Conservation (phyloP, 1,140 invertebrate species). For the Megalonaias nervosa region DNA sequence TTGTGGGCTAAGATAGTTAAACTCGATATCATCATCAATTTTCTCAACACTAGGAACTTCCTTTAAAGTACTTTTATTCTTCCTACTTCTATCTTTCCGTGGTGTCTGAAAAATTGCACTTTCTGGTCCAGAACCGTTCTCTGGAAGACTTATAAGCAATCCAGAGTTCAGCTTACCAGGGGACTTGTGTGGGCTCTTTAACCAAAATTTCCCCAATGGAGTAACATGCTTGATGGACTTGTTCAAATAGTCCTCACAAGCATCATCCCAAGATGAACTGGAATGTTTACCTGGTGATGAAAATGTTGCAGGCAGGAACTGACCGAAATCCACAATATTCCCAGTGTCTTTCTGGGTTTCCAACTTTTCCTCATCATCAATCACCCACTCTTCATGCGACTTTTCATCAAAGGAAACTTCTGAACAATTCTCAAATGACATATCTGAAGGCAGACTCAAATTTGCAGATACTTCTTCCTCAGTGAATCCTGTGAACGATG, state of each 20-base stretch:
- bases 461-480: conserved; percentile 22
- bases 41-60: conserved; percentile 7
- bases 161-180: conserved; percentile 7
- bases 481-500: conserved; percentile 40
- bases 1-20: conserved; percentile 33
- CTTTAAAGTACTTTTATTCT: not conserved
- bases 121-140: conserved; percentile 8
- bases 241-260: conserved; percentile 40
- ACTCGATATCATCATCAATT: conserved; percentile 30
- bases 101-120: conserved; percentile 1
- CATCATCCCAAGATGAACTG: conserved; percentile 47
- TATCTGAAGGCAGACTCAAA: conserved; percentile 28
- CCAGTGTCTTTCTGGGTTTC: not conserved
- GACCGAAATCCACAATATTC: conserved; percentile 8
- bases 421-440: conserved; percentile 39
- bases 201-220: not conserved
- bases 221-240: conserved; percentile 11
- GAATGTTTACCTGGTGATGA: conserved; percentile 43
- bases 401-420: conserved; percentile 38
- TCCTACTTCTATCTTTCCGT: conserved; percentile 2
- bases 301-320: conserved; percentile 26
- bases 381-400: conserved; percentile 38
- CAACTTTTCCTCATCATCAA: conserved; percentile 24
- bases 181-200: not conserved
- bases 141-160: conserved; percentile 8